These are phyloP conservation scores for Cephus pygmeus DNA, from an alignment of 2,888 invertebrate genomes.

Conservation along the genomic window DNA sequence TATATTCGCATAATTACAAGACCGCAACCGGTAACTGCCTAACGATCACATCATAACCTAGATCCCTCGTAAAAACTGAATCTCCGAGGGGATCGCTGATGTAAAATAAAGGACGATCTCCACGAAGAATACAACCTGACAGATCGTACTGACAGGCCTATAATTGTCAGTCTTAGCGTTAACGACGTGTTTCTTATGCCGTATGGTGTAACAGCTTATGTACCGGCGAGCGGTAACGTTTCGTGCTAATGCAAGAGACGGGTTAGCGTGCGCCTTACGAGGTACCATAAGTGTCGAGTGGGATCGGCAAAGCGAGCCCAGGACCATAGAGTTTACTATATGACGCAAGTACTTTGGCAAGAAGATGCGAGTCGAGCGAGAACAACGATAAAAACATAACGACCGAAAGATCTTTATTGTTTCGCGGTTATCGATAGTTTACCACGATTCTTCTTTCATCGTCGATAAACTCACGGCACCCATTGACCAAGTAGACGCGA, in stretches of 20 bases:
- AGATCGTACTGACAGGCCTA: background rate
- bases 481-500: background rate
- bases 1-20: background rate
- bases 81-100: background rate
- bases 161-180: background rate
- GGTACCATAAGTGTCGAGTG: background rate
- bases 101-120: background rate
- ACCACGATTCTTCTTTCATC: conserved; percentile 15
- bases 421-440: conserved; percentile 6
- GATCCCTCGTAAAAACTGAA: background rate
- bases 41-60: background rate
- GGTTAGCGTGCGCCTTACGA: background rate
- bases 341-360: background rate
- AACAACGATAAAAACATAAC: background rate
- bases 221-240: background rate
- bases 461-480: conserved; percentile 17
- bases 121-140: background rate
- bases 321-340: background rate
- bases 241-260: background rate
- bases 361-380: background rate
- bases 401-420: conserved; percentile 8
- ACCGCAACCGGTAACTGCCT: background rate
- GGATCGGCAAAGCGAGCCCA: background rate
- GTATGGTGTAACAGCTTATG: background rate
- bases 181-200: background rate